Conservation (phyloP, 2,113 vertebrate species). For the Okapia johnstoni region DNA sequence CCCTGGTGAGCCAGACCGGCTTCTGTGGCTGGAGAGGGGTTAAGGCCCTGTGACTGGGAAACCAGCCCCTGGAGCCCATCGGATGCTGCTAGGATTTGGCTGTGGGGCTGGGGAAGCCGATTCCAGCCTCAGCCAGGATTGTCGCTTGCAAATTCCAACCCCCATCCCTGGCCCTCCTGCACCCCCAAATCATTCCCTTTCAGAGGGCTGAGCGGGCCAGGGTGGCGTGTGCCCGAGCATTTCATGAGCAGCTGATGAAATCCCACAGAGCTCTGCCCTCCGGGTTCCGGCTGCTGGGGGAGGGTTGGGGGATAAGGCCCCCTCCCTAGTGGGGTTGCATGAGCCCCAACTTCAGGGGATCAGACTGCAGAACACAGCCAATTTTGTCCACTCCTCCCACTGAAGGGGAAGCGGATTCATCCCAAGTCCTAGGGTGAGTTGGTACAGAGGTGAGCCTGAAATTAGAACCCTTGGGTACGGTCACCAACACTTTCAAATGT, state of each 20-base stretch:
- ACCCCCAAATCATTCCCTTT: background rate
- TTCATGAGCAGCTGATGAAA: background rate
- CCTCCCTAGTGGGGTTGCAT: background rate
- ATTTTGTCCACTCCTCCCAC: background rate
- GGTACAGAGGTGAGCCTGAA: background rate
- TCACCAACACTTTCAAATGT: background rate
- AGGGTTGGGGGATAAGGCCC: fast-evolving
- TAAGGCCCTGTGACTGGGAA: background rate
- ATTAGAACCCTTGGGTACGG: background rate
- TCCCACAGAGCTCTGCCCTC: background rate
- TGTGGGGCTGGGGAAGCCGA: background rate
- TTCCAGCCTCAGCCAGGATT: background rate
- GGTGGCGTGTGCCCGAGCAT: background rate
- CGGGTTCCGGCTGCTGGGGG: fast-evolving
- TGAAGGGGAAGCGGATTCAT: background rate
- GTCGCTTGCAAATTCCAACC: background rate
- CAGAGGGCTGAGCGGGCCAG: background rate
- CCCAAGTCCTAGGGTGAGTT: background rate
- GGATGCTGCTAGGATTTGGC: background rate
- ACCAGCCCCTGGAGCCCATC: background rate
- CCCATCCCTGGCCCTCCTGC: background rate
- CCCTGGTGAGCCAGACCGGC: fast-evolving
- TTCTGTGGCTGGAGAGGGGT: background rate
- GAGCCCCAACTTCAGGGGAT: background rate
- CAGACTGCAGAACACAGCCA: background rate